Base-by-base conservation (phyloP, 2,797 vertebrate species). In the Aselliscus stoliczkanus region DNA sequence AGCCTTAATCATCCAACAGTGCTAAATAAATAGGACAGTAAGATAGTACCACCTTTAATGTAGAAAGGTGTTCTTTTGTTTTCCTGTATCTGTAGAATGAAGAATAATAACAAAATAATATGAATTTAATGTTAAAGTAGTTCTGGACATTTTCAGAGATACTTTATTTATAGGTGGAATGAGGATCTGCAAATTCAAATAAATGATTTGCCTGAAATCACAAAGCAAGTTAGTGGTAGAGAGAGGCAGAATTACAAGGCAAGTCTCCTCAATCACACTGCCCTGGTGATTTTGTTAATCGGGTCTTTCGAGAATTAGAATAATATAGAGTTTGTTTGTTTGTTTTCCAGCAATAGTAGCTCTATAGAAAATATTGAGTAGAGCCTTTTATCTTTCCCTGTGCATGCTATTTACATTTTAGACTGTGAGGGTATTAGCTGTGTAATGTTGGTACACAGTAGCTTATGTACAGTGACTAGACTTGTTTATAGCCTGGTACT, bases 201-300 rank as follows among this genome's bases (percentile, higher is more conserved):
- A 91, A 88, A 81, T 91, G 65, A 82, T 91, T 91, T 96, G 42
- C 29, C 60, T 92, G 64, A 86, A 56, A 54, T 89, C 37, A 92
- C 79, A 94, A 77, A 91, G 20, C 29, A 64, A 91, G 7, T 88
- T 47, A 77, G 11, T 44, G 31, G 60, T 52, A 37, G 42, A 93
- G 64, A 44, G 42, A 93, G 64, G 37, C 18, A 52, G 76, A 84
- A 65, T 86, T 86, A 44, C 0, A 83, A 82, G 62, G 29, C 14
- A 79, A 12, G 10, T 75, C 39, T 70, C 15, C 29, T 42, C 62
- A 58, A 18, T 72, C n/a, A 50, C 25, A 34, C 14, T 9, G 88
- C 67, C 39, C 29, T 64, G 75, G 12, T 91, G 17, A 70, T 92
- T 80, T 95, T 85, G 90, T 83, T 88, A 27, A 44, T 52, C 21